Evolutionary conservation across 2,888 invertebrate genomes (phyloP).

Genomic region (Ellobium chinense): DNA sequence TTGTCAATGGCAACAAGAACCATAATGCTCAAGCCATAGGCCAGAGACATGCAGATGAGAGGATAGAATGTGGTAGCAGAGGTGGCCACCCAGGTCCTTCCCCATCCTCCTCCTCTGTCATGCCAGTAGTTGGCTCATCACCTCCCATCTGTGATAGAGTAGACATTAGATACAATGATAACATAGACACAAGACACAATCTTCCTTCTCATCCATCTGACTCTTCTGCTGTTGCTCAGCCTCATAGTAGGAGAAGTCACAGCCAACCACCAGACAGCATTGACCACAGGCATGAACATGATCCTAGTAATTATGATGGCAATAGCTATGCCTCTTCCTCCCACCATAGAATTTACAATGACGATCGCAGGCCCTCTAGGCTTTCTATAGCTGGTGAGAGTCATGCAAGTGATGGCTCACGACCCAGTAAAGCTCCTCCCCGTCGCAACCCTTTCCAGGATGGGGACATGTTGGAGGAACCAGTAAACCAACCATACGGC

Average conservation of each 20-base stretch:
- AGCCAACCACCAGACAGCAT: constrained; percentile 79
- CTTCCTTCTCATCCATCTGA: not conserved
- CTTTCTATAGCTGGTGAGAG: constrained; percentile 9
- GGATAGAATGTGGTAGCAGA: not conserved
- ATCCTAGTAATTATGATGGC: constrained; percentile 17
- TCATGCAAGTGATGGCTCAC: not conserved
- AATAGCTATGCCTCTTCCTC: constrained; percentile 19
- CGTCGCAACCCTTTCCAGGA: not conserved
- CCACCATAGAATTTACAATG: constrained; percentile 1
- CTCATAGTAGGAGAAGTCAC: not conserved
- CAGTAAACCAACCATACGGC: not conserved
- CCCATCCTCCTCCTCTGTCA: constrained; percentile 51
- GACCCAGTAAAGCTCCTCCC: not conserved
- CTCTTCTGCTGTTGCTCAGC: not conserved
- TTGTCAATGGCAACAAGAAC: not conserved
- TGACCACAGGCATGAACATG: constrained; percentile 21
- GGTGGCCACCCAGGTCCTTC: not conserved
- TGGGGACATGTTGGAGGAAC: not conserved
- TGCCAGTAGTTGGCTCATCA: constrained; percentile 68
- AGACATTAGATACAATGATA: not conserved
- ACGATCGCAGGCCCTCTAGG: constrained; percentile 13
- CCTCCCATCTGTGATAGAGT: constrained; percentile 83
- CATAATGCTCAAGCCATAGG: not conserved
- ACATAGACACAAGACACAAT: not conserved
- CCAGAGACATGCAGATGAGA: not conserved